Evolutionary conservation across 2,797 vertebrate species (phyloP).

Genomic region (Coendou prehensilis): DNA sequence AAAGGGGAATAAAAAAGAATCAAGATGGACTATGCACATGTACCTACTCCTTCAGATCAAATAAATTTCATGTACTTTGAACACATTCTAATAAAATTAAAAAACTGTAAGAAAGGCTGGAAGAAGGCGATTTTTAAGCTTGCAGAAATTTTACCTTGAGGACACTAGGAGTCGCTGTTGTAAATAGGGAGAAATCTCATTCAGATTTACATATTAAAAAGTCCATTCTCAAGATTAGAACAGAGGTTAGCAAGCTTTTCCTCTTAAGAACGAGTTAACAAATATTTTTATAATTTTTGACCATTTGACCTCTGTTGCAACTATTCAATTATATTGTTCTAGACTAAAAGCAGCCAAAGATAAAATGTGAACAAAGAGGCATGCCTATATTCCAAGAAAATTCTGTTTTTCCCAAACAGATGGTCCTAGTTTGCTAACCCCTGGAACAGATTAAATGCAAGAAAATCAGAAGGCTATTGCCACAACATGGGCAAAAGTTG

Average conservation of each 20-base stretch:
- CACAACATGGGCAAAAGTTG: not conserved
- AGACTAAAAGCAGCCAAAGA: not conserved
- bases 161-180: not conserved
- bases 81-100: not conserved
- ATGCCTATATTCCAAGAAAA: not conserved
- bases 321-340: not conserved
- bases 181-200: not conserved
- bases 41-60: not conserved
- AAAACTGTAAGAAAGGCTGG: not conserved
- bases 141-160: not conserved
- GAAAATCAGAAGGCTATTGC: not conserved
- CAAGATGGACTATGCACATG: not conserved
- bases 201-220: conserved; percentile 12
- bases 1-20: not conserved
- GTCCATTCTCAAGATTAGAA: not conserved
- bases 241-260: not conserved
- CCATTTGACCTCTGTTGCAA: not conserved
- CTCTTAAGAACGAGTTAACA: not conserved
- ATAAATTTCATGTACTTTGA: not conserved
- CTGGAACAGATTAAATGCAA: not conserved
- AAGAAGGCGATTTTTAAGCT: not conserved
- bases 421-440: not conserved
- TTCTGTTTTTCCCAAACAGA: not conserved
- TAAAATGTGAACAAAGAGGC: not conserved
- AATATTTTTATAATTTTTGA: not conserved